These are phyloP conservation scores for Isurus oxyrinchus DNA, from an alignment of 2,113 vertebrate genomes.

Conservation along the genomic window DNA sequence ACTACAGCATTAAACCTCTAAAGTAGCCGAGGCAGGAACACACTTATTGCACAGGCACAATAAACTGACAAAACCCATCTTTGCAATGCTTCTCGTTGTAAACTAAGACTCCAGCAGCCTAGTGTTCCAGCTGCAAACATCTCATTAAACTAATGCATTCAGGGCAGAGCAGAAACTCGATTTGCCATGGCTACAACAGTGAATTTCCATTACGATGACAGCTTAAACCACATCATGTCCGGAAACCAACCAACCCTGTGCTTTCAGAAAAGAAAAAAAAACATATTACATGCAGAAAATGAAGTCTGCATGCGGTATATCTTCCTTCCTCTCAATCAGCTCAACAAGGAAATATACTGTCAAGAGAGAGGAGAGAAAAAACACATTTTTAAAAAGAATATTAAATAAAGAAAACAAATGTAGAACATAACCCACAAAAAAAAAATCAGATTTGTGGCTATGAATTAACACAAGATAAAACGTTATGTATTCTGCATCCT, in stretches of 20 bases:
- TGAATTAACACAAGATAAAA: background rate
- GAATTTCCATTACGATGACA: slow-evolving; percentile 82
- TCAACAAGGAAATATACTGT: slow-evolving; percentile 38
- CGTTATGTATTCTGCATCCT: background rate
- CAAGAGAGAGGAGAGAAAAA: background rate
- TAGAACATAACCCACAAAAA: background rate
- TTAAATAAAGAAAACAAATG: background rate
- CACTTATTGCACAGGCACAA: slow-evolving; percentile 1
- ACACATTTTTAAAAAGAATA: background rate
- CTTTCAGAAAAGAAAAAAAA: slow-evolving; percentile 64
- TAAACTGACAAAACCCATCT: slow-evolving; percentile 55
- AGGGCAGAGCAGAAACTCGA: slow-evolving; percentile 74
- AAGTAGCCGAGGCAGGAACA: background rate
- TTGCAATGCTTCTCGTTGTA: slow-evolving; percentile 57
- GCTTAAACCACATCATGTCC: slow-evolving; percentile 79
- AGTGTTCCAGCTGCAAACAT: slow-evolving; percentile 70
- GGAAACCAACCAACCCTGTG: slow-evolving; percentile 75
- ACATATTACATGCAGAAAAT: slow-evolving; percentile 59
- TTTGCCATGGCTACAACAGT: slow-evolving; percentile 81
- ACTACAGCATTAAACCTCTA: slow-evolving; percentile 1
- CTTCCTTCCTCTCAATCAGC: slow-evolving; percentile 53
- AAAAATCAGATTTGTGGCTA: background rate
- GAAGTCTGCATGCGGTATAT: slow-evolving; percentile 48
- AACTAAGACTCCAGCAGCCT: slow-evolving; percentile 60
- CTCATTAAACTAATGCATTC: slow-evolving; percentile 83